Base-by-base conservation (phyloP, 2,888 invertebrate species). In the Macrosiphum euphorbiae region DNA sequence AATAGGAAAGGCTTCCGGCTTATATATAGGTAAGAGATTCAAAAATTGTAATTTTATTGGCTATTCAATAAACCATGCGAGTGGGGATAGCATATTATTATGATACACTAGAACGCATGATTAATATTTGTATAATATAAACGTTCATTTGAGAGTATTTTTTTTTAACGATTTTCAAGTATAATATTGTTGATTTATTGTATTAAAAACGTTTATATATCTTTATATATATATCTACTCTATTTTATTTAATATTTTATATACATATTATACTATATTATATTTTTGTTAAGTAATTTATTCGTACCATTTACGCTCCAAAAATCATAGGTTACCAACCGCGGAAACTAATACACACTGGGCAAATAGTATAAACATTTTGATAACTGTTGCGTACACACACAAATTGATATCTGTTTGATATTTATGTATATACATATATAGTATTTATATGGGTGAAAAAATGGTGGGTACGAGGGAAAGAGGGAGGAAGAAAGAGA, bases 361-460 rank as follows among this genome's bases (percentile, higher is more conserved):
- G 50, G 50, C 35, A n/a, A 24, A 90, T 58, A 61, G 24, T 78
- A 52, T 86, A 50, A 67, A 87, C 61, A 50, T 92, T 92, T 50
- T 50, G 87, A 88, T 87, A 92, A 92, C 92, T 55, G n/a, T 88
- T 20, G 55, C 11, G 55, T 55, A n/a, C 88, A 52, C 20, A 52
- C 55, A 86, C 28, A n/a, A 28, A 41, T 88, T 35, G 7, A 78
- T 78, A 78, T 35, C 78, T 78, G 35, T 78, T 78, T 78, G 35
- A 78, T 78, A 78, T 35, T 11, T 67, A 35, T 50, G 85, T 44
- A 87, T n/a, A 47, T 3, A 87, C n/a, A 89, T n/a, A 50, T 24
- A 16, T 26, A 13, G 13, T 78, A 78, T 78, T 78, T 78, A 8
- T 35, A 35, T 20, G 35, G 35, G 78, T 35, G 78, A 20, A 78